Percentiles rank a stretch among this genome's conserved stretches.
These are phyloP conservation scores for Diaphora mendica DNA, from an alignment of 2,888 invertebrate species.

Conservation along the genomic window DNA sequence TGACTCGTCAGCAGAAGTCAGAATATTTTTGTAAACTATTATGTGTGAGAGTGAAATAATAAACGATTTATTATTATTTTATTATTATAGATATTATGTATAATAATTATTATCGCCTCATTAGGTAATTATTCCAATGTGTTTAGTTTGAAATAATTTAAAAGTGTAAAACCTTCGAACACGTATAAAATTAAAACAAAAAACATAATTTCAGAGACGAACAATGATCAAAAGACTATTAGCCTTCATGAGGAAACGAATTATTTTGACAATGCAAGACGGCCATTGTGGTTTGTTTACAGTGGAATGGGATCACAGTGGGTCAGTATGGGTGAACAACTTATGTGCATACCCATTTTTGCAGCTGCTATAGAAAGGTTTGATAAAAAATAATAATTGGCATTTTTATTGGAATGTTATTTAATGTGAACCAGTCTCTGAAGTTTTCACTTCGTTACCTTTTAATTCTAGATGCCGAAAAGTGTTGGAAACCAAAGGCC, in stretches of 20 bases:
- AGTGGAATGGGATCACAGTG: slow-evolving; percentile 91
- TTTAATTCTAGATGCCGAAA: slow-evolving; percentile 77
- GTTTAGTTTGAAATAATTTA: too few relatives aligned
- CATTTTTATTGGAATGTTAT: not conserved
- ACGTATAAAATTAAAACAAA: not conserved
- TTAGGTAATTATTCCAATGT: too few relatives aligned
- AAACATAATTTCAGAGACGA: slow-evolving; percentile 54
- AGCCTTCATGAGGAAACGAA: slow-evolving; percentile 57
- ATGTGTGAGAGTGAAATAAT: too few relatives aligned
- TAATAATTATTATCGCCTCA: too few relatives aligned
- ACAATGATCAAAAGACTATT: slow-evolving; percentile 58
- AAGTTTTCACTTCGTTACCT: too few relatives aligned
- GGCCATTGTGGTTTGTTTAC: slow-evolving; percentile 90
- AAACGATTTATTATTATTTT: too few relatives aligned
- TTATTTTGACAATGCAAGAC: slow-evolving; percentile 65
- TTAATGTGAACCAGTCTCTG: not conserved
- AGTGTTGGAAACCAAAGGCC: slow-evolving; percentile 86
- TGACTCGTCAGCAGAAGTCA: too few relatives aligned
- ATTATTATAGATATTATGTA: too few relatives aligned
- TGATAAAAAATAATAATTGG: not conserved
- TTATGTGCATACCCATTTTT: slow-evolving; percentile 88
- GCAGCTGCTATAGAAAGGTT: slow-evolving; percentile 61
- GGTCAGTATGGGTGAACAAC: slow-evolving; percentile 88
- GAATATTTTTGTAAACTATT: too few relatives aligned
- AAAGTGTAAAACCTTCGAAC: too few relatives aligned